phyloP scores from a whole-genome alignment of 2,888 invertebrate species.

The Acrobasis suavella region DNA sequence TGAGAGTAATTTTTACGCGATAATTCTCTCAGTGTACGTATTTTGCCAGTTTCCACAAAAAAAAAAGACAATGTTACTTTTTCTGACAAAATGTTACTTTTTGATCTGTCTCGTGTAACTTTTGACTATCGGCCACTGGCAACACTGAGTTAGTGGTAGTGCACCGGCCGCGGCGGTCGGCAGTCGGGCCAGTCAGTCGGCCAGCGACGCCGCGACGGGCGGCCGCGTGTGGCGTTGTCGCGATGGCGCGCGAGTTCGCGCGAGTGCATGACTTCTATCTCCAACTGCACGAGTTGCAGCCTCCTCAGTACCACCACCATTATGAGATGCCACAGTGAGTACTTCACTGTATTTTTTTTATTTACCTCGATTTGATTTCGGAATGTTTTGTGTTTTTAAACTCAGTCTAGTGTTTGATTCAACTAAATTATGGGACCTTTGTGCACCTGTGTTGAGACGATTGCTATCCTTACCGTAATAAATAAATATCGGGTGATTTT shows the following conservation, averaged over 20 bases:
- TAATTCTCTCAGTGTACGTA: too few species aligned
- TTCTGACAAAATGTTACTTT: too few species aligned
- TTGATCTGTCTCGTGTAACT: too few species aligned
- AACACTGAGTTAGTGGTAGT: neutral
- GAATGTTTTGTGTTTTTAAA: neutral
- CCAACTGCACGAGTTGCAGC: conserved; percentile 54
- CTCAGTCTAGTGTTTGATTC: neutral
- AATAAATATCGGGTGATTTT: too few species aligned
- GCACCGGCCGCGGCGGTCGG: neutral
- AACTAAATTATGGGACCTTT: neutral
- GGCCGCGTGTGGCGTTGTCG: conserved; percentile 35
- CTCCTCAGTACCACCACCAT: conserved; percentile 41
- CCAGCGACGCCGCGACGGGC: conserved; percentile 33
- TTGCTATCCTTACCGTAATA: too few species aligned
- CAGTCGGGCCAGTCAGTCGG: conserved; percentile 32
- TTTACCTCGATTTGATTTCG: neutral
- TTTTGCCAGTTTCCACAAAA: too few species aligned
- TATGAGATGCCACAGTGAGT: conserved; percentile 57
- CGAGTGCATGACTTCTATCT: conserved; percentile 56
- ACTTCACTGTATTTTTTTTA: conserved; percentile 17
- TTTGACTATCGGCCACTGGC: neutral
- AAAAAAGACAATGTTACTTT: too few species aligned
- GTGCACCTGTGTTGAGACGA: too few species aligned
- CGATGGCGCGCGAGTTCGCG: conserved; percentile 56
- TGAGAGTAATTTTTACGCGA: too few species aligned